phyloP scores from a whole-genome alignment of 2,888 invertebrate species.

The Lasioglossum zephyrum region DNA sequence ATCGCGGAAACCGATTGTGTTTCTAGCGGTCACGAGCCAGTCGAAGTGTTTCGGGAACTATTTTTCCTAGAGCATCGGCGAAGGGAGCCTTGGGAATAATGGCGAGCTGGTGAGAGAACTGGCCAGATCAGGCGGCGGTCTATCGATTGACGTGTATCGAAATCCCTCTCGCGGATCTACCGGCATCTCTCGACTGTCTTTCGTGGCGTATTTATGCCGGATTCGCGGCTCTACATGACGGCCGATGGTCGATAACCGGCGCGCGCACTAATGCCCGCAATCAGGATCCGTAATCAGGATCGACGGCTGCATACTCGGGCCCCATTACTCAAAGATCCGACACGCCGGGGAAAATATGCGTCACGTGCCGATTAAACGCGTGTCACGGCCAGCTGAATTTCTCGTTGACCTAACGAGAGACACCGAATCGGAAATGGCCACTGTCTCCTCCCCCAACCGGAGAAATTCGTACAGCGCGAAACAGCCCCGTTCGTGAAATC shows the following conservation, averaged over 20 bases:
- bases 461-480: not conserved
- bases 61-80: slow-evolving; percentile 16
- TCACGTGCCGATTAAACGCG: slow-evolving; percentile 58
- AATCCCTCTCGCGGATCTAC: slow-evolving; percentile 41
- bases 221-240: slow-evolving; percentile 52
- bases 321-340: slow-evolving; percentile 65
- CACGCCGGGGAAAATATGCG: slow-evolving; percentile 46
- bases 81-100: slow-evolving; percentile 37
- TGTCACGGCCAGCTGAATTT: slow-evolving; percentile 40
- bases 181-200: slow-evolving; percentile 49
- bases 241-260: slow-evolving; percentile 60
- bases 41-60: not conserved
- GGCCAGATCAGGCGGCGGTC: not conserved
- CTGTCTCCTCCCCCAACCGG: not conserved
- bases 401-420: slow-evolving; percentile 29
- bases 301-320: slow-evolving; percentile 41
- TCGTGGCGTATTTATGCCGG: slow-evolving; percentile 56
- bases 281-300: slow-evolving; percentile 64
- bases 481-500: not conserved
- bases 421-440: not conserved
- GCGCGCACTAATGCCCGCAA: slow-evolving; percentile 61
- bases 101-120: slow-evolving; percentile 8
- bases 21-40: not conserved
- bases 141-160: slow-evolving; percentile 49
- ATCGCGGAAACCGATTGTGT: not conserved